These are phyloP conservation scores for Galeopterus variegatus DNA, from an alignment of 2,113 vertebrate genomes.

Conservation along the genomic window DNA sequence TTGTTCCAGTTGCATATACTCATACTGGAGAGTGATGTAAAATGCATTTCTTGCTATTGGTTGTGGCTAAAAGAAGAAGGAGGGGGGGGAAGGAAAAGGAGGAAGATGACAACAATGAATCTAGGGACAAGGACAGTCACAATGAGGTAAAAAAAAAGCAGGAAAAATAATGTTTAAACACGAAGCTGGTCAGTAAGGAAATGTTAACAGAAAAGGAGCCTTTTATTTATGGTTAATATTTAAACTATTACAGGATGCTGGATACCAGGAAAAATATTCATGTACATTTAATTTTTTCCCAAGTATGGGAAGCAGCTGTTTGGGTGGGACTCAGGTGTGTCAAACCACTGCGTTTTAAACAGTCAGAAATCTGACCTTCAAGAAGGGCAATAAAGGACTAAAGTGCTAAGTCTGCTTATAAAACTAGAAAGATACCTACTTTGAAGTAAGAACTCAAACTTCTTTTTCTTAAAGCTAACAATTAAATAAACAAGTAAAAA, in stretches of 20 bases:
- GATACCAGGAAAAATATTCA: conserved; percentile 5
- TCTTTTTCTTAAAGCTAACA: neutral
- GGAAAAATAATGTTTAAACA: neutral
- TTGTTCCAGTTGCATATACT: too few relatives aligned
- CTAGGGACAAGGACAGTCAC: neutral
- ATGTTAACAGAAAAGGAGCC: conserved; percentile 8
- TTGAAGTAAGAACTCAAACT: neutral
- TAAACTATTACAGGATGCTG: conserved; percentile 20
- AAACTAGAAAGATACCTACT: neutral
- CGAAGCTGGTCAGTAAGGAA: neutral
- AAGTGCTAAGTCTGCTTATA: neutral
- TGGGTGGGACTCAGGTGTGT: neutral
- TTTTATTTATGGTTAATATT: conserved; percentile 31
- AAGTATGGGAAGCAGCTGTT: neutral
- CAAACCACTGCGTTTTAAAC: neutral
- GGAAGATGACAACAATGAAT: neutral
- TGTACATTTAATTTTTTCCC: neutral
- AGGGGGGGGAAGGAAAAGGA: neutral
- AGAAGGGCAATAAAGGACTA: neutral
- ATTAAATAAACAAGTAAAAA: neutral
- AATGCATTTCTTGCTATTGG: neutral
- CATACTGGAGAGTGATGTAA: neutral
- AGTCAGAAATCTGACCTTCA: neutral
- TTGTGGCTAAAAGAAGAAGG: neutral
- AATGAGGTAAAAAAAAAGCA: neutral